phyloP scores from a whole-genome alignment of 2,888 invertebrate species.

The Platycheirus albimanus region DNA sequence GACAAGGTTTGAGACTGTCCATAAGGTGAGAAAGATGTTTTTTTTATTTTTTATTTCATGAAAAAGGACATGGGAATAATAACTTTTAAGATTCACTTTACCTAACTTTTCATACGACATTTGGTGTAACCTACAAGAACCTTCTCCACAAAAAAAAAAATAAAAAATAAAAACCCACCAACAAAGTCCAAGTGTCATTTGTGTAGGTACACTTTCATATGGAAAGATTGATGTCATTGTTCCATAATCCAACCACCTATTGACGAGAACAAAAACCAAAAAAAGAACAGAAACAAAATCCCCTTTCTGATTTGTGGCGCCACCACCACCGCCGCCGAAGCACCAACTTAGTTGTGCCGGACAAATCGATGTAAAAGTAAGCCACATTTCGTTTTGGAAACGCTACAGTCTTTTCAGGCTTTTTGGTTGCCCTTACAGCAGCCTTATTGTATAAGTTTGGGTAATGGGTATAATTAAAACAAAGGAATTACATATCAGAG shows the following conservation, averaged over 20 bases:
- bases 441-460: background rate
- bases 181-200: background rate
- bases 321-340: too few relatives aligned
- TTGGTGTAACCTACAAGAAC: background rate
- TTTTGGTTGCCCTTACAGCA: background rate
- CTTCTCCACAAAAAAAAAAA: too few relatives aligned
- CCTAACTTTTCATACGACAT: background rate
- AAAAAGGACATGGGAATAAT: background rate
- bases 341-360: background rate
- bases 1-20: conserved; percentile 6
- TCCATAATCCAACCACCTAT: background rate
- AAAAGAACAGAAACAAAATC: background rate
- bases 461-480: conserved; percentile 46
- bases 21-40: conserved; percentile 17
- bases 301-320: conserved; percentile 45
- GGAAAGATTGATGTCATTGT: background rate
- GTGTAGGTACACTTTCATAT: background rate
- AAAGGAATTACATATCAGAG: conserved; percentile 13
- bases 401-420: conserved; percentile 12
- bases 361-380: conserved; percentile 48
- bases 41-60: background rate
- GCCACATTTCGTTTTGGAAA: background rate
- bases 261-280: background rate
- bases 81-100: too few relatives aligned
- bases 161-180: background rate